Conservation (phyloP, 64 coral and sea anemone genomes). For the Montipora foliosa region DNA sequence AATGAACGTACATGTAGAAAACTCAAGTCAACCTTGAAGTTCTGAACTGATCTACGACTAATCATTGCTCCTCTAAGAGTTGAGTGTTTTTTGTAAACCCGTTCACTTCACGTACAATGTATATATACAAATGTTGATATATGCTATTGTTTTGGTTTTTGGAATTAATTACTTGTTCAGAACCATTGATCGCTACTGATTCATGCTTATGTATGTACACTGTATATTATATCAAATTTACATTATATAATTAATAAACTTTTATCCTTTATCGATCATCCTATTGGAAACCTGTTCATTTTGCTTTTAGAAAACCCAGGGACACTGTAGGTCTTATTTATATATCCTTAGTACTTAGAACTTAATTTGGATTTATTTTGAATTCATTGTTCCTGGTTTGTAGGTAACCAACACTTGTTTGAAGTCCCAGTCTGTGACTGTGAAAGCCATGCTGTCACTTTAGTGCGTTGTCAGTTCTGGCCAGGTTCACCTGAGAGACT, state of each 20-base stretch:
- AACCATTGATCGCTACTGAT: no score
- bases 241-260: no score
- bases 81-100: no score
- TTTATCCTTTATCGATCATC: neutral
- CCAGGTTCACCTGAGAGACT: conserved; percentile 87
- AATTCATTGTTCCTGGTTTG: neutral
- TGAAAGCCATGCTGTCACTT: conserved; percentile 74
- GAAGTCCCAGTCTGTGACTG: conserved; percentile 76
- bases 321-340: neutral
- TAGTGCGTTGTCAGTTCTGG: conserved; percentile 70
- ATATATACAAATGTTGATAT: no score
- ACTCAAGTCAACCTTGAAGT: no score
- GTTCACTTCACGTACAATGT: no score
- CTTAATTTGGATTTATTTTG: neutral
- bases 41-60: no score
- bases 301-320: neutral
- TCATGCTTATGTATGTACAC: no score
- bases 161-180: no score
- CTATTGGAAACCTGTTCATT: neutral
- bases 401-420: conserved; percentile 79
- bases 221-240: no score
- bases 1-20: neutral
- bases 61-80: no score
- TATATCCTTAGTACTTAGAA: neutral
- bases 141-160: no score